Conservation (phyloP, 2,113 vertebrate genomes). For the Leptosomus discolor region DNA sequence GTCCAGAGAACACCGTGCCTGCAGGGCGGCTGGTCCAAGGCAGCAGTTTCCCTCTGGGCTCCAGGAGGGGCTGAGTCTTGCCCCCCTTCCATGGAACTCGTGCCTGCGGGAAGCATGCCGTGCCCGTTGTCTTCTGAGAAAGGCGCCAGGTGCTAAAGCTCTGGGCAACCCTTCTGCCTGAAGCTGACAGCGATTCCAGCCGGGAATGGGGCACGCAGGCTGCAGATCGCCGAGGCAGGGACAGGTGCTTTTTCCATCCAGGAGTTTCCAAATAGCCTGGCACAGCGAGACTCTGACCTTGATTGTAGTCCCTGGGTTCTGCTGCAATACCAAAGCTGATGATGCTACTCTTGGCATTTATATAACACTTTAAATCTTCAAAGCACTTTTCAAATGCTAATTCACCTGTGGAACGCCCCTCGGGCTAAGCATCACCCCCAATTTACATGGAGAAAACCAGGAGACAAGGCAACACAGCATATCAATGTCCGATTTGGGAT, state of each 20-base stretch:
- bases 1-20: fast-evolving
- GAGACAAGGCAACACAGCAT: neutral
- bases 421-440: neutral
- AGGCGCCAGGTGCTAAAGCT: neutral
- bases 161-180: neutral
- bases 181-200: fast-evolving
- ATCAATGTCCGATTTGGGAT: neutral
- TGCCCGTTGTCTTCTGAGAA: neutral
- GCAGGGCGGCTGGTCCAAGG: neutral
- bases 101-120: neutral
- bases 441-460: neutral
- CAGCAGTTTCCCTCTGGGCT: neutral
- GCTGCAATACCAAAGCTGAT: neutral
- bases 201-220: neutral
- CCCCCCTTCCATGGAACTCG: fast-evolving
- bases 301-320: neutral
- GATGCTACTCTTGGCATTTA: neutral
- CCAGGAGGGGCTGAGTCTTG: neutral
- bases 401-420: neutral
- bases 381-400: neutral
- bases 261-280: neutral
- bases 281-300: neutral
- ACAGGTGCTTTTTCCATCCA: neutral
- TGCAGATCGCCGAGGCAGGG: fast-evolving
- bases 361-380: neutral